Base-by-base conservation (phyloP, 2,888 invertebrate species). In the Melikaiella ostensackeni region DNA sequence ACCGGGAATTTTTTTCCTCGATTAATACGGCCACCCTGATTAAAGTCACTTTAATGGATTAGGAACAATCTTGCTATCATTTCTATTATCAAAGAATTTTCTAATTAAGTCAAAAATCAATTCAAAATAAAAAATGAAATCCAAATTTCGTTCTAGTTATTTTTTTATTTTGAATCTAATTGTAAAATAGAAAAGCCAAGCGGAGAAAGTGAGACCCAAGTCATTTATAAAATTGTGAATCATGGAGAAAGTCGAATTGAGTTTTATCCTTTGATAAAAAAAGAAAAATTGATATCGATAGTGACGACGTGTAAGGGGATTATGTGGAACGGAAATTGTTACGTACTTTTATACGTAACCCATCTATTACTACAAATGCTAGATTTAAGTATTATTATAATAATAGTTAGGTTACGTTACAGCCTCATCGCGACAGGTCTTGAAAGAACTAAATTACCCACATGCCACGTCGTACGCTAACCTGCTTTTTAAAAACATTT, bases 331-430 rank as follows among this genome's bases (percentile, higher is more conserved):
- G 66, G 66, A 70, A 70, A 70, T 27, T 70, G 30, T 70, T 70
- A 70, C 50, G 70, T 70, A 19, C 46, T 70, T 70, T 70, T 70
- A 70, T 70, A 50, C 70, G 33, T 30, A 50, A 70, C n/a, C 50
- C 50, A 70, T n/a, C 50, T 50, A 70, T 70, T 70, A 70, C 27
- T 50, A 70, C 70, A 70, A 70, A 70, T 50, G 21, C 30, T 50
- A 2, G n/a, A 70, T 50, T 70, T 30, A 70, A 70, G 70, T 70
- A 50, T 70, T 70, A 70, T 70, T 70, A 70, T 70, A 46, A 70
- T 70, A 66, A 46, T 46, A 27, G 66, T 30, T 46, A 30, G 19
- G 46, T 70, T 70, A 70, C 66, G 66, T 57, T 42, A 30, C n/a
- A 70, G 46, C 66, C n/a, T 46, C 66, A 70, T 70, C 38, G 21